Conservation (phyloP, 2,888 invertebrate genomes). For the Cyrtodaria siliqua region DNA sequence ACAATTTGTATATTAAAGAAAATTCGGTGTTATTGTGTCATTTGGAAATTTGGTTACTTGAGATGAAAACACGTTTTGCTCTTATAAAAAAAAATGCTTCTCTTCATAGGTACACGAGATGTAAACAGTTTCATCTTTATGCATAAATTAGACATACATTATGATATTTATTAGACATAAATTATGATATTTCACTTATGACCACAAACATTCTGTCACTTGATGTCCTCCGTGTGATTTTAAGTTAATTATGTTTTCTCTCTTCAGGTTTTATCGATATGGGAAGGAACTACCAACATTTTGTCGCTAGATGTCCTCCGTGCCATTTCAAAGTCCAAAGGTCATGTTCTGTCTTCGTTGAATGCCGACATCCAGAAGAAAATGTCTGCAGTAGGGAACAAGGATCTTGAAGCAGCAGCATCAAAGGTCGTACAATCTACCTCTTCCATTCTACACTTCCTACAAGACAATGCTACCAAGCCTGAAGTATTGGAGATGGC, state of each 20-base stretch:
- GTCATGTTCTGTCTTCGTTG: conserved; percentile 85
- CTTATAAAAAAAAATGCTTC: too few species aligned
- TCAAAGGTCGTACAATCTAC: conserved; percentile 68
- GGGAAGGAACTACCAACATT: conserved; percentile 89
- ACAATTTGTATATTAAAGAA: too few species aligned
- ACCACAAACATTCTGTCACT: too few species aligned
- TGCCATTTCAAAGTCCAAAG: conserved; percentile 86
- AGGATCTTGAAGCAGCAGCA: conserved; percentile 60
- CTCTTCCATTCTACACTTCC: conserved; percentile 47
- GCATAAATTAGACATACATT: too few species aligned
- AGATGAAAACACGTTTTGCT: too few species aligned
- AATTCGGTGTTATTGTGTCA: too few species aligned
- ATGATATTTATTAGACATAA: too few species aligned
- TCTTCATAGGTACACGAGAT: too few species aligned
- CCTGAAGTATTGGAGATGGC: conserved; percentile 82
- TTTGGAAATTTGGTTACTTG: too few species aligned
- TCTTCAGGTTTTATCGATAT: conserved; percentile 87
- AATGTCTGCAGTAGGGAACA: conserved; percentile 59
- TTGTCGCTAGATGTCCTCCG: conserved; percentile 88
- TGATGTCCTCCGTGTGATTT: neutral
- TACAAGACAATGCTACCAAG: conserved; percentile 26
- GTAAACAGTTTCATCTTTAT: too few species aligned
- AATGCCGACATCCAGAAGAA: conserved; percentile 77
- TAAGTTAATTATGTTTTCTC: neutral
- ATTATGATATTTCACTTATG: too few species aligned